Evolutionary conservation across 2,888 invertebrate species (phyloP).

Genomic region (Coronaproctus castanopsis): DNA sequence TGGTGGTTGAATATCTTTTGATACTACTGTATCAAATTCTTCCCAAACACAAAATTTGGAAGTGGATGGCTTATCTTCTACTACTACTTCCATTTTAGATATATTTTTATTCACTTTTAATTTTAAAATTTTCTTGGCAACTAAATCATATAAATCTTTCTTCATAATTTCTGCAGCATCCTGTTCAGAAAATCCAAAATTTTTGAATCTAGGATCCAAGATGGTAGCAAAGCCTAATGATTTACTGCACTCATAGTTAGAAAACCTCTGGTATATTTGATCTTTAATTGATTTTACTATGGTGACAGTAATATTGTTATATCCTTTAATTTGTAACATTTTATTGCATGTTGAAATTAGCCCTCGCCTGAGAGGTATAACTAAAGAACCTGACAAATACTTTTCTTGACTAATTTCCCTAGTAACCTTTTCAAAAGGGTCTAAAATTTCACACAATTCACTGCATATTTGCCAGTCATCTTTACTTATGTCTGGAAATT

Average conservation of each 20-base stretch:
- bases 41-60: neutral
- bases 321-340: neutral
- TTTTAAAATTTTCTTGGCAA: neutral
- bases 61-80: neutral
- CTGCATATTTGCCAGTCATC: neutral
- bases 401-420: neutral
- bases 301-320: neutral
- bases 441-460: neutral
- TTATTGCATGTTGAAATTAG: neutral
- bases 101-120: neutral
- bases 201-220: neutral
- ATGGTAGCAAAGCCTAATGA: too few relatives aligned
- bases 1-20: too few relatives aligned
- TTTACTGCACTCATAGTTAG: too few relatives aligned
- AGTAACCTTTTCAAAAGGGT: neutral
- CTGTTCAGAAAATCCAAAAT: neutral
- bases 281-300: neutral
- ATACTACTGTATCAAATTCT: too few relatives aligned
- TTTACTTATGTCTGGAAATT: neutral
- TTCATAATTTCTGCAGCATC: neutral
- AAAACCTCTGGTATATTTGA: neutral
- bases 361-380: neutral
- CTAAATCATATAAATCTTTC: neutral
- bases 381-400: neutral
- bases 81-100: neutral